Evolutionary conservation across 2,113 vertebrate genomes (phyloP), one percentile per base, ranked within the genome.

Genomic region (Cisticola juncidis): DNA sequence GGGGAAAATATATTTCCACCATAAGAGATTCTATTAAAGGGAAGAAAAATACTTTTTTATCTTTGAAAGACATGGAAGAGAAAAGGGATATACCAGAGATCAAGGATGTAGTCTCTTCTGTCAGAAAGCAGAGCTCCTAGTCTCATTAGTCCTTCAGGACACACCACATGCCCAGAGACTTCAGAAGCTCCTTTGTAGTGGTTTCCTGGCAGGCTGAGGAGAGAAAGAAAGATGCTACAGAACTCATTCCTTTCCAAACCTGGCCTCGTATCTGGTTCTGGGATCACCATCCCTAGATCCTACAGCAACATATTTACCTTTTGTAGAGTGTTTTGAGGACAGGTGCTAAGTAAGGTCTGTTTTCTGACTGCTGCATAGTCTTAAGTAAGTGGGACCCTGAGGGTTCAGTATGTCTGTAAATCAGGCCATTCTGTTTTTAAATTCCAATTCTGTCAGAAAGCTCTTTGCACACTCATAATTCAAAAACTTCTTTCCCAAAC

Each of bases 401-500:
- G 62, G n/a, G 81, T 54, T 92, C 57, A 73, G 45, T 25, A 60
- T 22, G 47, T 29, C 92, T 91, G n/a, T 92, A 95, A 95, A 91
- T 87, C 78, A 90, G 56, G 11, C 54, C 74, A 58, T 56, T 85
- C 71, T 90, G 42, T 24, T 82, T 95, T 93, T 54, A 92, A 97
- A 86, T 19, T 81, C 54, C 51, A 80, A 2, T 79, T 88, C 66
- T 92, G 48, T 85, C 14, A 18, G 70, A 94, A 87, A 76, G 31
- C n/a, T 77, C 73, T 91, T 92, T 94, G 50, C 36, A 76, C 53
- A 82, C 74, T 85, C 15, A 0, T 80, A 94, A 93, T 94, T 94
- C 81, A 93, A 92, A 93, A 95, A 58, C 33, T 90, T 95, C 68
- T 97, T 92, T 93, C 78, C 74, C 51, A 91, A 96, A 94, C 70